Base-by-base conservation (phyloP, 2,797 vertebrate species). In the Lagorchestes hirsutus region DNA sequence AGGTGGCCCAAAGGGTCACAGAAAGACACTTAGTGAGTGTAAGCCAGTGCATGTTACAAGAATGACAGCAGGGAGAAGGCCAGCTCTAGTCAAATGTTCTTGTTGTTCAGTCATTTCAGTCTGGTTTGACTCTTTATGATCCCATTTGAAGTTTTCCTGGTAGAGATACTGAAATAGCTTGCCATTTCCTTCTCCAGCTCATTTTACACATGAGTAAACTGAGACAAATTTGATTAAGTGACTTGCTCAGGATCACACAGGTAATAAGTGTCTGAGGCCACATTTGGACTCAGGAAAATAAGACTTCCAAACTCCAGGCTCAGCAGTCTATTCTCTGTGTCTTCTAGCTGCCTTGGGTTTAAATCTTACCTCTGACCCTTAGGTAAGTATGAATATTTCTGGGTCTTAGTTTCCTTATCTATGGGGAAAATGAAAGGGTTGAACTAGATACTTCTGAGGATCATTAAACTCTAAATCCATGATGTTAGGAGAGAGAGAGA, bases 191-290 rank as follows among this genome's bases (percentile, higher is more conserved):
- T 74, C 34, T 74, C 34, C 16, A 74, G 34, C 16, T 74, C 62
- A 74, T n/a, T 74, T n/a, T 74, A 40, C 14, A 74, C 4, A 40
- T 22, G 62, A n/a, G 34, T 4, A 74, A 74, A 74, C 5, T 74
- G 62, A 16, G 62, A n/a, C 34, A 74, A 74, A 40, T 16, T 8
- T 34, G 5, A 5, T 74, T 74, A 74, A 74, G 34, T 74, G 34
- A 18, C 62, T 74, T 40, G 4, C 16, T 14, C 34, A 74, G 62
- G 62, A 16, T 40, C 62, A 74, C 62, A 74, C 0, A 74, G 14
- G 14, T 74, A 40, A 16, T n/a, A 40, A 74, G 18, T 40, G 4
- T 74, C n/a, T 74, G 16, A 74, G 34, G 62, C 2, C 97, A 97
- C 1, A 96, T 96, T 91, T 74, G 62, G 18, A 8, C 62, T 74